These are phyloP conservation scores for Dermolepida albohirtum DNA, from an alignment of 2,888 invertebrate species.

Conservation along the genomic window DNA sequence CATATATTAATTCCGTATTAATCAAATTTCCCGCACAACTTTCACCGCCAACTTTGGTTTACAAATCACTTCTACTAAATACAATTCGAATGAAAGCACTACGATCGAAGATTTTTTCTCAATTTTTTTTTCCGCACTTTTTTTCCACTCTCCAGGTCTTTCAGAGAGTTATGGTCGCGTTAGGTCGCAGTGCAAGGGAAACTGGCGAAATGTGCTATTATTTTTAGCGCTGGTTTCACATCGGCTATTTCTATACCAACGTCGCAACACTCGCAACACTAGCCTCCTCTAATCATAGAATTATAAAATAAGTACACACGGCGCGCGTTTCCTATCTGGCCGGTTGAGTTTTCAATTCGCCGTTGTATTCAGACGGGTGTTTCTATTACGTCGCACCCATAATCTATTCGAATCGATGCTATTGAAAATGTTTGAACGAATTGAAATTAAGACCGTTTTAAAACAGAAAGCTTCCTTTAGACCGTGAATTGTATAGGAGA, in stretches of 20 bases:
- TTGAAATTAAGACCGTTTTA: too few species aligned
- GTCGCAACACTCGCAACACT: constrained; percentile 36
- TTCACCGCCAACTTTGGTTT: constrained; percentile 15
- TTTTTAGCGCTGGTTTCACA: constrained; percentile 53
- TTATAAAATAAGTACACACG: constrained; percentile 29
- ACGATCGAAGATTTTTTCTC: constrained; percentile 34
- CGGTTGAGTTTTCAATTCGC: background rate
- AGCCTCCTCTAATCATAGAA: constrained; percentile 39
- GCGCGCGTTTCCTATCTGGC: background rate
- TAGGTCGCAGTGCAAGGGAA: constrained; percentile 60
- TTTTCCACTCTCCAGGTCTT: constrained; percentile 39
- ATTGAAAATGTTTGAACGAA: constrained; percentile 19
- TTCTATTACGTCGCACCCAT: constrained; percentile 3
- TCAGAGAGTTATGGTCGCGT: constrained; percentile 52
- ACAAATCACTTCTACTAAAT: constrained; percentile 17
- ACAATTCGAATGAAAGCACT: constrained; percentile 13
- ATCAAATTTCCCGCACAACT: constrained; percentile 20
- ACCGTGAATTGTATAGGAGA: too few species aligned
- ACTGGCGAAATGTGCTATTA: constrained; percentile 60
- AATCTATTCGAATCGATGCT: constrained; percentile 4
- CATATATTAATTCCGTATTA: constrained; percentile 8
- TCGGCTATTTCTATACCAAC: constrained; percentile 59
- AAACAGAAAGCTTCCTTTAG: too few species aligned
- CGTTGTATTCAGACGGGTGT: constrained; percentile 17
- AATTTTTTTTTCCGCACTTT: constrained; percentile 21